These are phyloP conservation scores for Portevinia maculata DNA, from an alignment of 2,888 invertebrate genomes.

Conservation along the genomic window DNA sequence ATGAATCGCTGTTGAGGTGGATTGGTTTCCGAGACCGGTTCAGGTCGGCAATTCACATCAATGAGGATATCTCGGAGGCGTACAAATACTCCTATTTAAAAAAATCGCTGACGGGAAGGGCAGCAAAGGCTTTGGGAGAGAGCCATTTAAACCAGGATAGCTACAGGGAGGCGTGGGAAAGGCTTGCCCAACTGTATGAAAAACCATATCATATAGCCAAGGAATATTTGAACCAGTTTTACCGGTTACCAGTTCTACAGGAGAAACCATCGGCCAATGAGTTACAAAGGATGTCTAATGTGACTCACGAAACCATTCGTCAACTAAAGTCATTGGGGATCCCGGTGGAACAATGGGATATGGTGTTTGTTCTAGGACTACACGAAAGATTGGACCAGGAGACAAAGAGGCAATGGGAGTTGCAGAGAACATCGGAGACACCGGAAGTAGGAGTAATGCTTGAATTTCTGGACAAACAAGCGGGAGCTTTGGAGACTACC, in stretches of 20 bases:
- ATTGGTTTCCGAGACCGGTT: neutral
- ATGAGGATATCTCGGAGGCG: neutral
- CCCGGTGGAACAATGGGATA: too few relatives aligned
- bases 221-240: neutral
- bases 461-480: too few relatives aligned
- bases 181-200: neutral
- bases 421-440: too few relatives aligned
- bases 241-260: neutral
- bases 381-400: too few relatives aligned
- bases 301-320: neutral
- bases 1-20: neutral
- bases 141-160: neutral
- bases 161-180: conserved; percentile 1
- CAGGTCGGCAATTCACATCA: neutral
- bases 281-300: neutral
- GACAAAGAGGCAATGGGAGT: too few relatives aligned
- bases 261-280: neutral
- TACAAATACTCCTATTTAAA: neutral
- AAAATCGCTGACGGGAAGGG: neutral
- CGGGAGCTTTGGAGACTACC: neutral
- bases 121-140: neutral
- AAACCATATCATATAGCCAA: neutral
- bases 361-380: too few relatives aligned
- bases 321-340: neutral
- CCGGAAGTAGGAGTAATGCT: neutral